phyloP scores from a whole-genome alignment of 2,888 invertebrate genomes.

The Tineola bisselliella region DNA sequence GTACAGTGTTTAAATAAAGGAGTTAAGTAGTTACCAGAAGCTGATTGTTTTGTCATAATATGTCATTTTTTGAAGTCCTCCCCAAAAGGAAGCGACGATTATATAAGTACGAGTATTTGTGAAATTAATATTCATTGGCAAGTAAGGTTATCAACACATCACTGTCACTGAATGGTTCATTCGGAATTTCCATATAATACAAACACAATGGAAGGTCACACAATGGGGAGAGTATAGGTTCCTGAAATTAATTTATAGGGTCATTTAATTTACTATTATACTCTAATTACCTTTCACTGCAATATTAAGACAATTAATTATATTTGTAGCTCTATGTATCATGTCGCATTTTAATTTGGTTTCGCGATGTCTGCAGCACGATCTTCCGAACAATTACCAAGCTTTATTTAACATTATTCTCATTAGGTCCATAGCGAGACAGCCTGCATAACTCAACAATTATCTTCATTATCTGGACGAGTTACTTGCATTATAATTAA shows the following conservation, averaged over 20 bases:
- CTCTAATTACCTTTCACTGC: neutral
- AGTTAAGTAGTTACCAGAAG: neutral
- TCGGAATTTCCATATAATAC: conserved; percentile 4
- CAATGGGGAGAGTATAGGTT: neutral
- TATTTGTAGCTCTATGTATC: neutral
- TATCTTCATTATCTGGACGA: neutral
- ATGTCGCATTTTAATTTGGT: neutral
- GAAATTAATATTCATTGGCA: neutral
- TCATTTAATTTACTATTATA: conserved; percentile 3
- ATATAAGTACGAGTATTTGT: neutral
- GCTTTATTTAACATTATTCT: neutral
- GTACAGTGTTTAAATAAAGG: neutral
- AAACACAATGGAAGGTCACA: conserved; percentile 3
- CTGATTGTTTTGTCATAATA: neutral
- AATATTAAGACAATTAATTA: neutral
- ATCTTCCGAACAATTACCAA: neutral
- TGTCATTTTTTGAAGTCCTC: neutral
- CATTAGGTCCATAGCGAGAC: neutral
- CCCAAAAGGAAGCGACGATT: neutral
- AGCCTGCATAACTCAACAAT: conserved; percentile 3
- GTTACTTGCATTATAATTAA: neutral
- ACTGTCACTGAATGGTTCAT: neutral
- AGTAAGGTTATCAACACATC: conserved; percentile 5
- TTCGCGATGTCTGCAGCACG: neutral
- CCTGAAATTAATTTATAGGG: neutral